These are phyloP conservation scores for Chorisops tibialis DNA, from an alignment of 2,888 invertebrate species.

Conservation along the genomic window DNA sequence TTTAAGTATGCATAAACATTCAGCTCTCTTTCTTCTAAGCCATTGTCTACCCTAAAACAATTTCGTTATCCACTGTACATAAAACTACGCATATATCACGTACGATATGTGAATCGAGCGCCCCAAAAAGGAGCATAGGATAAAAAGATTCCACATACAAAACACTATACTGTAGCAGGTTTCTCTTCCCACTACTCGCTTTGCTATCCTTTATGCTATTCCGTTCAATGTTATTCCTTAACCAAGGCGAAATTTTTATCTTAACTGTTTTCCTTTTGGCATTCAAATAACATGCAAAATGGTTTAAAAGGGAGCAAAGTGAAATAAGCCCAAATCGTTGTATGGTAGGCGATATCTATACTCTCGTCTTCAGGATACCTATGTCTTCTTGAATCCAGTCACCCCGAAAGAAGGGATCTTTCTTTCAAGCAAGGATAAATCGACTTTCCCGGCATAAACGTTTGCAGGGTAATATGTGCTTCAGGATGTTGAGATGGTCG, in stretches of 20 bases:
- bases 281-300: slow-evolving; percentile 39
- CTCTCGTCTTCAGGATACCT: slow-evolving; percentile 15
- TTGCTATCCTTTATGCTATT: slow-evolving; percentile 13
- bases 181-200: slow-evolving; percentile 10
- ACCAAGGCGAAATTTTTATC: slow-evolving; percentile 27
- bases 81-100: slow-evolving; percentile 17
- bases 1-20: slow-evolving; percentile 7
- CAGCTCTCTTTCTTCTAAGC: neutral
- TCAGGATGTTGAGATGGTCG: slow-evolving; percentile 20
- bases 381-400: slow-evolving; percentile 4
- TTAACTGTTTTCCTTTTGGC: slow-evolving; percentile 35
- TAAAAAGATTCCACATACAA: slow-evolving; percentile 13
- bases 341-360: slow-evolving; percentile 17
- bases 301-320: slow-evolving; percentile 36
- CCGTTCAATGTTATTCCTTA: slow-evolving; percentile 26
- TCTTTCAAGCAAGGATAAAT: slow-evolving; percentile 20
- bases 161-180: slow-evolving; percentile 4
- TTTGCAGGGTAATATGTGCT: neutral
- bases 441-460: slow-evolving; percentile 13
- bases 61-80: slow-evolving; percentile 18
- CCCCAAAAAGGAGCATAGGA: slow-evolving; percentile 3
- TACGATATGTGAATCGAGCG: slow-evolving; percentile 12
- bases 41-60: slow-evolving; percentile 22
- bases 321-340: slow-evolving; percentile 34
- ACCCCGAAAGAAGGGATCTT: slow-evolving; percentile 5